Percentiles rank a stretch among this genome's conserved stretches.
These are phyloP conservation scores for Acanthurus lineatus DNA, from an alignment of 2,797 vertebrate species.

Conservation along the genomic window DNA sequence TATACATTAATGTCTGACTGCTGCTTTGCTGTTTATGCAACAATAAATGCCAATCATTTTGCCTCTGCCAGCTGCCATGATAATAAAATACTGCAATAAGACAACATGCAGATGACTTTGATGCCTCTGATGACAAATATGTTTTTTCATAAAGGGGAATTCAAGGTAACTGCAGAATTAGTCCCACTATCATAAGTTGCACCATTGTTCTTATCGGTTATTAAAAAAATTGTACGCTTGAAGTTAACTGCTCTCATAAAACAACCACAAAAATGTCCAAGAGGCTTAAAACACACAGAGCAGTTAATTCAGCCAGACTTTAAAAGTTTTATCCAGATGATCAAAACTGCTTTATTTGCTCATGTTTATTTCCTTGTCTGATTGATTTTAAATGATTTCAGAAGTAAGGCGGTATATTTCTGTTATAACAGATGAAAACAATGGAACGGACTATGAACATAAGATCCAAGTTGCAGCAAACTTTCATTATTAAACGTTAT, in stretches of 20 bases:
- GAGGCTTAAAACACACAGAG: too few species aligned
- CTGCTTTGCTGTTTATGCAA: slow-evolving; percentile 50
- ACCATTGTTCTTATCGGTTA: background rate
- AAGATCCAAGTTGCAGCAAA: too few species aligned
- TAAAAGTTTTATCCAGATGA: too few species aligned
- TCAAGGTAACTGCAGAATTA: background rate
- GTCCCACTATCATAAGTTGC: background rate
- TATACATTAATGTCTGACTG: slow-evolving; percentile 50
- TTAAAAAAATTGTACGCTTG: background rate
- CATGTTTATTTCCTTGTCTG: too few species aligned
- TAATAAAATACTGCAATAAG: slow-evolving; percentile 10
- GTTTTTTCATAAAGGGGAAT: background rate
- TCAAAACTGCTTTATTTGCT: too few species aligned
- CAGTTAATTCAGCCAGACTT: too few species aligned
- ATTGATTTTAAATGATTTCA: too few species aligned
- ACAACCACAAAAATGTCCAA: too few species aligned
- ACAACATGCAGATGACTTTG: slow-evolving; percentile 2
- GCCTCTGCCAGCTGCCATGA: slow-evolving; percentile 39
- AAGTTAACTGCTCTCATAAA: background rate
- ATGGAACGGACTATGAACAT: too few species aligned
- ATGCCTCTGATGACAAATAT: background rate
- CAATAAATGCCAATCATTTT: slow-evolving; percentile 69
- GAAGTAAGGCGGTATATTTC: too few species aligned
- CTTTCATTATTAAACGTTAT: too few species aligned
- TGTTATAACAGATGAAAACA: background rate